A percentile compares a stretch with the other conserved stretches of the same genome.
These are phyloP conservation scores for Corella eumyota DNA, from an alignment of 23 tunicate genomes.

Conservation along the genomic window DNA sequence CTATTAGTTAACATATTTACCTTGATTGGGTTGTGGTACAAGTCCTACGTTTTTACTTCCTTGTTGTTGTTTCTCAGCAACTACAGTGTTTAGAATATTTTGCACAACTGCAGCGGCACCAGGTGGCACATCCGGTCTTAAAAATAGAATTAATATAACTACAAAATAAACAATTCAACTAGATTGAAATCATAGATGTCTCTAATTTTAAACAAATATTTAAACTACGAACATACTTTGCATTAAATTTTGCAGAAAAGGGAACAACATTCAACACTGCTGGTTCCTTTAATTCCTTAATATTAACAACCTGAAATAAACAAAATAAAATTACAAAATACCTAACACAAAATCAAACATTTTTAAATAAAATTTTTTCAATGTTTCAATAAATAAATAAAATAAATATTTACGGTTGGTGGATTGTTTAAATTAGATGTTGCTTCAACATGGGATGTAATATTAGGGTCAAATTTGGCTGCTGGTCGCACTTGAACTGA, in stretches of 20 bases:
- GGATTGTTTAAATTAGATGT: slow-evolving; percentile 83
- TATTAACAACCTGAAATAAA: slow-evolving; percentile 59
- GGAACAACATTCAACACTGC: slow-evolving; percentile 6
- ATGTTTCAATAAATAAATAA: no score
- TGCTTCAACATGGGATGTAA: slow-evolving; percentile 36
- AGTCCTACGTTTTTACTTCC: neutral
- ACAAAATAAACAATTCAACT: neutral
- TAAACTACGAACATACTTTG: slow-evolving; percentile 41
- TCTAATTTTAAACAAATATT: neutral
- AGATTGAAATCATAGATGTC: neutral
- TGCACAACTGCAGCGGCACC: slow-evolving; percentile 86
- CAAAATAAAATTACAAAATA: neutral
- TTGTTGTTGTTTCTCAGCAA: slow-evolving; percentile 30
- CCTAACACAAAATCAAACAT: no score
- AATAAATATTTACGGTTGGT: slow-evolving; percentile 69
- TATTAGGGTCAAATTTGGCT: neutral
- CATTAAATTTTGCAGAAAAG: slow-evolving; percentile 43
- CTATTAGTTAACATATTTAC: no score
- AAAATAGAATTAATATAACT: neutral
- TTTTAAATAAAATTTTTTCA: no score
- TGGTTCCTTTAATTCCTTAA: slow-evolving; percentile 51
- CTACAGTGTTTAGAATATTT: slow-evolving; percentile 58
- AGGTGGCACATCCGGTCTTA: slow-evolving; percentile 67
- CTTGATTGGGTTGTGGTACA: no score
- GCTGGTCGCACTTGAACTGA: neutral